Conservation (phyloP, 1,140 invertebrate species). For the Sweltsa coloradensis region DNA sequence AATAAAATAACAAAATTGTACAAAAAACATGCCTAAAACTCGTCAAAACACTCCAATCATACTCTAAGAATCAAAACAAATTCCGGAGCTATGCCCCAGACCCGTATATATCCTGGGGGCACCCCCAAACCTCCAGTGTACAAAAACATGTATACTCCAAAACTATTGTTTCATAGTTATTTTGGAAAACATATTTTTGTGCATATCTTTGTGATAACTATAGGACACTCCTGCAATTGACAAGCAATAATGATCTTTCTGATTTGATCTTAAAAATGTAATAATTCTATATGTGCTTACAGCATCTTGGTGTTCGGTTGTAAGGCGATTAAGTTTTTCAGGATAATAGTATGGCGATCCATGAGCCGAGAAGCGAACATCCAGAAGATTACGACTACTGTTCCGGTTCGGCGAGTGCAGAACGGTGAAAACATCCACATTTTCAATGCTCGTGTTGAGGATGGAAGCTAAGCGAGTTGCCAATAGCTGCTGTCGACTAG, state of each 20-base stretch:
- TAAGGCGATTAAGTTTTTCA: constrained; percentile 71
- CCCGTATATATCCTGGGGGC: no score
- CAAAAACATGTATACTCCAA: no score
- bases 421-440: constrained; percentile 89
- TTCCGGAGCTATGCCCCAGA: no score
- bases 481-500: constrained; percentile 62
- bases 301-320: constrained; percentile 49
- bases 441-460: constrained; percentile 60
- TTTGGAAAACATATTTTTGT: no score
- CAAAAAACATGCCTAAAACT: no score
- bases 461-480: constrained; percentile 53
- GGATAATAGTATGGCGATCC: constrained; percentile 81
- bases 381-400: constrained; percentile 44
- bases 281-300: constrained; percentile 33
- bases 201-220: constrained; percentile 6
- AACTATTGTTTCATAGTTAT: no score
- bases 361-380: constrained; percentile 83
- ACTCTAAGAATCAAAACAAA: no score
- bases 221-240: no score
- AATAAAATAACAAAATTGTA: no score
- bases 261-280: constrained; percentile 7
- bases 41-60: no score
- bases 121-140: constrained; percentile 5
- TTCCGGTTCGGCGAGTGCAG: constrained; percentile 52
- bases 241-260: constrained; percentile 3